Conservation (phyloP, 2,113 vertebrate species). For the Gymnocephalus cernua region DNA sequence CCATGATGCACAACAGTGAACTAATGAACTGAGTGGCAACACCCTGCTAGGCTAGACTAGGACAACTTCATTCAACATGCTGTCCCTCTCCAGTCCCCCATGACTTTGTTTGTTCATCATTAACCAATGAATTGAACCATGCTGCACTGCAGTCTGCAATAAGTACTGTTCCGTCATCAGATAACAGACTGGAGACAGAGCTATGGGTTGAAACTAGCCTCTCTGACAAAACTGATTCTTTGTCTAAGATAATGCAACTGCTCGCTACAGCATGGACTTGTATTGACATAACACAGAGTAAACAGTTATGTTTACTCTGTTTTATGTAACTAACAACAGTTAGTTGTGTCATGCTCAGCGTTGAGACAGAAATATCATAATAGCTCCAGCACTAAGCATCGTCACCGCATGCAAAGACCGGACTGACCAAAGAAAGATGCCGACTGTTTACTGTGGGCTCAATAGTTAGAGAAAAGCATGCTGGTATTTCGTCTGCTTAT, state of each 20-base stretch:
- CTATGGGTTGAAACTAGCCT: conserved; percentile 17
- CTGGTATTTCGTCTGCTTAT: conserved; percentile 24
- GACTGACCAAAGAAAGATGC: conserved; percentile 28
- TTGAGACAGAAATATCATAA: conserved; percentile 58
- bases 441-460: conserved; percentile 27
- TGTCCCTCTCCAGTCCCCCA: conserved; percentile 8
- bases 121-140: conserved; percentile 39
- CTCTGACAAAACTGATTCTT: conserved; percentile 50
- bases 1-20: conserved; percentile 44
- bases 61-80: conserved; percentile 30
- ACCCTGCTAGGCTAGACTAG: conserved; percentile 29
- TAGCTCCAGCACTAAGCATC: conserved; percentile 22
- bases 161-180: conserved; percentile 7
- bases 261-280: conserved; percentile 24
- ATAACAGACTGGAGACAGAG: conserved; percentile 59
- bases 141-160: conserved; percentile 25
- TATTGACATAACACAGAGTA: conserved; percentile 66
- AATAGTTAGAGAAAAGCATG: conserved; percentile 20
- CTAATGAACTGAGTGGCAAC: conserved; percentile 42
- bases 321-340: too few species aligned
- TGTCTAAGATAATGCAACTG: conserved; percentile 47
- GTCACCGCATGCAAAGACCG: neutral
- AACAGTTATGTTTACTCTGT: too few species aligned
- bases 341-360: neutral
- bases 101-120: conserved; percentile 60